phyloP scores from a whole-genome alignment of 2,113 vertebrate genomes.

The Sterrhoptilus dennistouni region DNA sequence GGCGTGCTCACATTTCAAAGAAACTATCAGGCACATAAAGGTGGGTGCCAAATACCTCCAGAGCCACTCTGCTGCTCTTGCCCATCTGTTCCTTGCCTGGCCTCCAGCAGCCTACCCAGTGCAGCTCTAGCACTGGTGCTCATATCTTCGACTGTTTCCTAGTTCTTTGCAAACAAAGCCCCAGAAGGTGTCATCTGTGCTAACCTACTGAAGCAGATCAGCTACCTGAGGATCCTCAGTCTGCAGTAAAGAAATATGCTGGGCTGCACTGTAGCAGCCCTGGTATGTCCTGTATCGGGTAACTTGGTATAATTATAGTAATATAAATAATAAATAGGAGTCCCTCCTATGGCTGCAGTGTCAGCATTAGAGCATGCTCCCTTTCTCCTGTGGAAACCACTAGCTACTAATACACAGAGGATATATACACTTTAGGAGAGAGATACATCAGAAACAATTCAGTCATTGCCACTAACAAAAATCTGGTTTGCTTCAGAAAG shows the following conservation, averaged over 20 bases:
- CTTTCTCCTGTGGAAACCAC: background rate
- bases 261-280: background rate
- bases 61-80: background rate
- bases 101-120: background rate
- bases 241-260: background rate
- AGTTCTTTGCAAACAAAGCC: background rate
- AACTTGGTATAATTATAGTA: background rate
- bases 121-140: background rate
- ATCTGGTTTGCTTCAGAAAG: background rate
- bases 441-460: background rate
- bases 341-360: background rate
- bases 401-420: background rate
- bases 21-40: background rate
- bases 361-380: background rate
- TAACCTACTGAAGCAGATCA: background rate
- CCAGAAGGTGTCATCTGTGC: background rate
- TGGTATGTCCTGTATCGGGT: background rate
- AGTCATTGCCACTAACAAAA: background rate
- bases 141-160: fast-evolving
- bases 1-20: background rate
- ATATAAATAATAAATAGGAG: conserved; percentile 1
- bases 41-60: background rate
- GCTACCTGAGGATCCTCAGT: background rate
- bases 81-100: background rate
- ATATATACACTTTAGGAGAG: background rate